phyloP scores from a whole-genome alignment of 2,797 vertebrate genomes.

The Dallia pectoralis region DNA sequence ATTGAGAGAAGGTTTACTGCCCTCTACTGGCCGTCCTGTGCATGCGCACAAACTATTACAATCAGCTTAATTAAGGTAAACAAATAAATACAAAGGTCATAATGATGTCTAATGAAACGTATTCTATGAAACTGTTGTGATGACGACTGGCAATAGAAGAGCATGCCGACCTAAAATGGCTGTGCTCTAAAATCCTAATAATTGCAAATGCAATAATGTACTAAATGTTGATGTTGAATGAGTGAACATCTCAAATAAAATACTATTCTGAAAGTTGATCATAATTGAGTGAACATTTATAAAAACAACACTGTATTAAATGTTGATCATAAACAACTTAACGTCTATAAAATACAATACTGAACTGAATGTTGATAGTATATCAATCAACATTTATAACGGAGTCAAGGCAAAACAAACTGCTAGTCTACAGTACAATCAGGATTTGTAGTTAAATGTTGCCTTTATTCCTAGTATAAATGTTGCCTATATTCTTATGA shows the following conservation, averaged over 20 bases:
- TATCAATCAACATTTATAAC: background rate
- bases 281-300: background rate
- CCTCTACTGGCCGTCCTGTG: constrained; percentile 19
- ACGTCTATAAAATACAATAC: background rate
- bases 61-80: background rate
- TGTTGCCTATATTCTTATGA: background rate
- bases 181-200: no score
- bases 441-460: background rate
- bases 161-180: background rate
- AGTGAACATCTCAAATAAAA: background rate
- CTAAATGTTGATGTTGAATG: background rate
- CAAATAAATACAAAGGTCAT: background rate
- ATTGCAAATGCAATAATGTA: background rate
- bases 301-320: background rate
- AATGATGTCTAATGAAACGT: background rate
- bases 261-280: background rate
- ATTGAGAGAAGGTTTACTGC: constrained; percentile 8
- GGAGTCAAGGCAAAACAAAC: background rate
- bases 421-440: background rate
- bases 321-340: background rate
- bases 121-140: background rate
- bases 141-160: no score
- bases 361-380: background rate
- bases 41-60: background rate
- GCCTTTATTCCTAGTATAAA: background rate